Percentiles rank a stretch among this genome's conserved stretches.
phyloP scores from a whole-genome alignment of 2,888 invertebrate genomes.

The Taenaris catops region DNA sequence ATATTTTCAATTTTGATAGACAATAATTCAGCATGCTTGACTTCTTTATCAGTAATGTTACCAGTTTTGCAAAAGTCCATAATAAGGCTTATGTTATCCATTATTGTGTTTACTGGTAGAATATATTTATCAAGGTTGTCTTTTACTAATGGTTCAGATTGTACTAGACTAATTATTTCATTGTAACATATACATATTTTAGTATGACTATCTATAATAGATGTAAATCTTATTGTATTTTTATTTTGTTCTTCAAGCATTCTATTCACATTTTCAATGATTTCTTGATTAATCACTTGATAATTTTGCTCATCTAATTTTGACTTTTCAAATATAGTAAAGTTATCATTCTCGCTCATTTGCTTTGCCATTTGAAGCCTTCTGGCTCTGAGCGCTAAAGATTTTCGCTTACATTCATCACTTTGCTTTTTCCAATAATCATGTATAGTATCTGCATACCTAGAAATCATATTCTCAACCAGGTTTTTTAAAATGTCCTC shows the following conservation, averaged over 20 bases:
- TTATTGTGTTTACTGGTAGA: slow-evolving; percentile 50
- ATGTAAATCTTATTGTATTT: slow-evolving; percentile 66
- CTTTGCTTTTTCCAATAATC: slow-evolving; percentile 51
- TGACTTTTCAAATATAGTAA: slow-evolving; percentile 54
- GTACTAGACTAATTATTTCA: slow-evolving; percentile 68
- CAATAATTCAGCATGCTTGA: slow-evolving; percentile 74
- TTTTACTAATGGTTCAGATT: slow-evolving; percentile 59
- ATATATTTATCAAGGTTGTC: slow-evolving; percentile 60
- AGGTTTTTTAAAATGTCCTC: slow-evolving; percentile 48
- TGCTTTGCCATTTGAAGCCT: slow-evolving; percentile 61
- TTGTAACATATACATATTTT: slow-evolving; percentile 78
- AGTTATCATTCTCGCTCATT: slow-evolving; percentile 73
- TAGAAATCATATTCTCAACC: slow-evolving; percentile 53
- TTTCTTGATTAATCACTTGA: slow-evolving; percentile 55
- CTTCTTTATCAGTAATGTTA: slow-evolving; percentile 67
- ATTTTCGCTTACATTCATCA: slow-evolving; percentile 51
- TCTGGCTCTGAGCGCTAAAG: slow-evolving; percentile 58
- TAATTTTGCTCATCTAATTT: slow-evolving; percentile 73
- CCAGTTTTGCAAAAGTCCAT: slow-evolving; percentile 64
- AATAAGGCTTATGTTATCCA: slow-evolving; percentile 60
- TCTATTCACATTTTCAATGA: slow-evolving; percentile 68
- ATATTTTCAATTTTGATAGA: slow-evolving; percentile 69
- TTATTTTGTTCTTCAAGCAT: slow-evolving; percentile 73
- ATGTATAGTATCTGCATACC: slow-evolving; percentile 47
- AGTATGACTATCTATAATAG: slow-evolving; percentile 77